Evolutionary conservation across 2,113 vertebrate species (phyloP).

Genomic region (Pollachius pollachius): DNA sequence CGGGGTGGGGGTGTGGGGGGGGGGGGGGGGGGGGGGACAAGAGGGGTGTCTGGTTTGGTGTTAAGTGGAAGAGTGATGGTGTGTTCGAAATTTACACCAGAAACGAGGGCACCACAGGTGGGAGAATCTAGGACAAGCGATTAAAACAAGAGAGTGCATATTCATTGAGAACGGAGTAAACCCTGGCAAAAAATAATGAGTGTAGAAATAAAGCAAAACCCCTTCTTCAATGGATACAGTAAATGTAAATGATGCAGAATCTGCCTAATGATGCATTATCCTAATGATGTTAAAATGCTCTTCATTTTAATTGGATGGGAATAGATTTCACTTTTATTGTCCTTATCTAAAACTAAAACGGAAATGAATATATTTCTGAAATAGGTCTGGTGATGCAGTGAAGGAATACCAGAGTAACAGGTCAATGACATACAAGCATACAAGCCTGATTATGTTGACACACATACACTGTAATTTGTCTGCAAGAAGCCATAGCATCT

Average conservation of each 20-base stretch:
- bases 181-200: background rate
- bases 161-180: conserved; percentile 20
- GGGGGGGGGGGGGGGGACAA: conserved; percentile 26
- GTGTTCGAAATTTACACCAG: conserved; percentile 39
- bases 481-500: too few species aligned
- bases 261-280: too few species aligned
- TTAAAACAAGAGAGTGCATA: conserved; percentile 35
- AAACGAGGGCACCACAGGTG: conserved; percentile 56
- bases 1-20: conserved; percentile 21
- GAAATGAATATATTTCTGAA: too few species aligned
- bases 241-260: background rate
- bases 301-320: too few species aligned
- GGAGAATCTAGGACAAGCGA: conserved; percentile 58
- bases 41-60: conserved; percentile 42
- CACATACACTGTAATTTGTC: too few species aligned
- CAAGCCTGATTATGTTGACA: too few species aligned
- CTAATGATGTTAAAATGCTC: too few species aligned
- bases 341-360: too few species aligned
- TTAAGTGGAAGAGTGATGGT: conserved; percentile 31
- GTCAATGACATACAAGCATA: too few species aligned
- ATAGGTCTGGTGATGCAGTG: too few species aligned
- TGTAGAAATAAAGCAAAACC: background rate
- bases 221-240: background rate
- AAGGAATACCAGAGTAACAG: too few species aligned
- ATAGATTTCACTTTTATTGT: too few species aligned